Conservation (phyloP, 2,888 invertebrate species). For the Chloromyia formosa region DNA sequence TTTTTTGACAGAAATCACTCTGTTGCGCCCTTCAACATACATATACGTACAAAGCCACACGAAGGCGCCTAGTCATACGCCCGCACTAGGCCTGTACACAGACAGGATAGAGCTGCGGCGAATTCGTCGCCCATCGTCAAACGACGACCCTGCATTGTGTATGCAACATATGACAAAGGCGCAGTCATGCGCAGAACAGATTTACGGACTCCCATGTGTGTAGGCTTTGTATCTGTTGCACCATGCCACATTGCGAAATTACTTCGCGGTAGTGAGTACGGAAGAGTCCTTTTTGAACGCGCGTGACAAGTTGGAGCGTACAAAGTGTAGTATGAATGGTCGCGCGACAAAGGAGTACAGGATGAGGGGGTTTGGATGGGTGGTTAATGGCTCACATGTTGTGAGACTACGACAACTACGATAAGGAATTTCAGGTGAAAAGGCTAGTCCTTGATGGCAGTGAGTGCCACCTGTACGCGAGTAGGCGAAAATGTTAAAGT, state of each 20-base stretch:
- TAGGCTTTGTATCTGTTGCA: constrained; percentile 14
- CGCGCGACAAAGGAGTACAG: no score
- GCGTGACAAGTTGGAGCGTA: constrained; percentile 2
- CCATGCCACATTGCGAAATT: not conserved
- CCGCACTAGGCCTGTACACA: not conserved
- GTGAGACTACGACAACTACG: not conserved
- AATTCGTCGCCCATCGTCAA: no score
- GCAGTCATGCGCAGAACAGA: not conserved
- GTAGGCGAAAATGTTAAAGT: not conserved
- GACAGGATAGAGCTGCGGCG: not conserved
- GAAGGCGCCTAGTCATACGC: not conserved
- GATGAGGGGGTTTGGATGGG: not conserved
- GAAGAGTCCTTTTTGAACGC: not conserved
- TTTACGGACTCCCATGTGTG: not conserved
- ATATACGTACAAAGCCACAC: no score
- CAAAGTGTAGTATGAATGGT: not conserved
- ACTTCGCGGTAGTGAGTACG: not conserved
- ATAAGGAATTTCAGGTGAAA: not conserved
- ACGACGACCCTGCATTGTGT: no score
- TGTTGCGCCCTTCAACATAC: constrained; percentile 1
- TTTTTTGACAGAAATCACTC: constrained; percentile 35
- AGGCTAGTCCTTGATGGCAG: not conserved
- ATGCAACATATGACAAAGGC: not conserved
- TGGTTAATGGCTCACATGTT: not conserved
- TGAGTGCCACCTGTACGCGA: not conserved